Base-by-base conservation (phyloP, 1,140 invertebrate genomes). In the Calliphora vicina region DNA sequence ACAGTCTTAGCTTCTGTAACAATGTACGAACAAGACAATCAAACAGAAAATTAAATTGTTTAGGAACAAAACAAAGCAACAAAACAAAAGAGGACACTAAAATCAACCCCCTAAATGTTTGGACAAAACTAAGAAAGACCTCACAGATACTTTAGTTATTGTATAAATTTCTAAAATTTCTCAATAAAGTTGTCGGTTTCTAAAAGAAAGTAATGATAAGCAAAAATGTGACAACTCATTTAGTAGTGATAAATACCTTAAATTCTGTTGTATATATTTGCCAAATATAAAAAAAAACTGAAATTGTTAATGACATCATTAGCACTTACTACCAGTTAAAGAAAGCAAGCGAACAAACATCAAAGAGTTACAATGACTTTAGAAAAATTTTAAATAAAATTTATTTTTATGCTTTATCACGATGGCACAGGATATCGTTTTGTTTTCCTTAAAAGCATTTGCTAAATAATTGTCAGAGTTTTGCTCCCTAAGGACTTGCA, bases 221-320 rank as follows among this genome's bases (percentile, higher is more conserved):
- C 72, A 74, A 74, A 74, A 74, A 74, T 35, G 27, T 29, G 72
- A 74, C 27, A 74, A 74, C 72, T 74, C 72, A 29, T 74, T 74
- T 74, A 74, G 72, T 20, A 35, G 35, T 35, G 35, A 8, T 35
- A 35, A 35, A 35, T 35, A 35, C 35, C 35, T 35, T 35, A 8
- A 0, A 8, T 35, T 8, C 35, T 35, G 35, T 10, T 35, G 10
- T 8, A 35, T 35, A 35, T 35, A 35, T 35, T 35, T 5, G 35
- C 35, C 35, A 8, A 8, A 35, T 8, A 35, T 6, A 35, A 35
- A 35, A 35, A 35, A 35, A 26, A 35, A 74, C 27, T 13, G 6
- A 27, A 25, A 74, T n/a, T 74, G 72, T 74, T 74, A 74, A 74
- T 74, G 72, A 74, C 29, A 74, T 74, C 72, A 74, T 74, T 74